phyloP scores from a whole-genome alignment of 2,797 vertebrate species.

The Gymnocypris eckloni region DNA sequence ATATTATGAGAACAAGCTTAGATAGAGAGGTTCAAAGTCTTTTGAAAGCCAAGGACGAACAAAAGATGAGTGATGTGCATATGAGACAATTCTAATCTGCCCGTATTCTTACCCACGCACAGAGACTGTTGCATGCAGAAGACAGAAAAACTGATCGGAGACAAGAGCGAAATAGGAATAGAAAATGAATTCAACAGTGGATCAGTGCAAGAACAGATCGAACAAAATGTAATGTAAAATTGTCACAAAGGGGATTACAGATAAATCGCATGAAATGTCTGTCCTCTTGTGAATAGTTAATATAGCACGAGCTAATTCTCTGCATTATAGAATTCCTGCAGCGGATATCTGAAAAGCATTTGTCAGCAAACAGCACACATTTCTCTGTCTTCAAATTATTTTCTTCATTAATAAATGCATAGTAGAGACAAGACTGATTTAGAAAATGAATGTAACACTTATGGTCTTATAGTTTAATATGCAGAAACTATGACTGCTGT shows the following conservation, averaged over 20 bases:
- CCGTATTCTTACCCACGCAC: constrained; percentile 14
- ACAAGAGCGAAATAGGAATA: neutral
- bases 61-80: constrained; percentile 20
- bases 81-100: constrained; percentile 32
- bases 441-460: neutral
- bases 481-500: constrained; percentile 42
- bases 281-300: neutral
- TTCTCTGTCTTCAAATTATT: neutral
- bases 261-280: neutral
- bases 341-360: neutral
- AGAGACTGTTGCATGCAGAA: constrained; percentile 7
- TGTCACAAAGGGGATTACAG: neutral
- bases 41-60: constrained; percentile 29
- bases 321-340: neutral
- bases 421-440: neutral
- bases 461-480: neutral
- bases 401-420: neutral
- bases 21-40: constrained; percentile 14
- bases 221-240: constrained; percentile 1
- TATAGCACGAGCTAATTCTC: neutral
- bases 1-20: constrained; percentile 24
- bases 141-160: neutral
- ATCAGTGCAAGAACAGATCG: neutral
- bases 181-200: neutral
- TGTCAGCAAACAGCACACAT: neutral